Base-by-base conservation (phyloP, 2,113 vertebrate genomes). In the Leucoraja erinaceus region DNA sequence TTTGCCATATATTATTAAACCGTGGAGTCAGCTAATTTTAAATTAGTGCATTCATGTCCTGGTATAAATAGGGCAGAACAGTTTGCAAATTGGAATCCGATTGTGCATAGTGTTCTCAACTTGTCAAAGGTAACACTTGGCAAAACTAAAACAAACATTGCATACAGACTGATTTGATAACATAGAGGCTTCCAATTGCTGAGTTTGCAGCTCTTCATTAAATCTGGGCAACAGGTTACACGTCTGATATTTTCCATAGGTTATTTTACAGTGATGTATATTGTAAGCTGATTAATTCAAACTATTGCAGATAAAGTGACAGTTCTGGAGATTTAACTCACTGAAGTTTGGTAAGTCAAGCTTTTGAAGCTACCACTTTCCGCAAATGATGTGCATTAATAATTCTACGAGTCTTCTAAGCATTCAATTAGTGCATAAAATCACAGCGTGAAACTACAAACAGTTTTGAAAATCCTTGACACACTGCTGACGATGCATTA, bases 401-500 rank as follows among this genome's bases (percentile, higher is more conserved):
- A 79, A 79, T 56, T 83, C 79, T 83, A 83, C 79, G 20, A 83
- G 47, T 83, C 79, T 5, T 59, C 3, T 56, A 47, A 54, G 47
- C 20, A 54, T 54, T 56, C 16, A 56, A 83, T 20, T 56, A 54
- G 79, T 28, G 20, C 5, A 56, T 56, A 18, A 33, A 90, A 33
- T 68, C 31, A 68, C 59, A 68, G n/a, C 54, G 68, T 90, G 28
- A 33, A 33, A 59, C 59, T 61, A 28, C n/a, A 61, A 0, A n/a
- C 11, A 33, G 31, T 68, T 90, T 90, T 61, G 63, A 90, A 90
- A 66, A n/a, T 33, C n/a, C 12, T 18, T 90, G 86, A 68, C 56
- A 90, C 31, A 66, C 8, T 68, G 86, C 86, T 88, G 84, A 88
- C 31, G 56, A 61, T 88, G 56, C 84, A 88, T 28, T 16, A 90